A percentile compares a stretch with the other conserved stretches of the same genome.
These are phyloP conservation scores for Netelia melanura DNA, from an alignment of 2,888 invertebrate species.

Conservation along the genomic window DNA sequence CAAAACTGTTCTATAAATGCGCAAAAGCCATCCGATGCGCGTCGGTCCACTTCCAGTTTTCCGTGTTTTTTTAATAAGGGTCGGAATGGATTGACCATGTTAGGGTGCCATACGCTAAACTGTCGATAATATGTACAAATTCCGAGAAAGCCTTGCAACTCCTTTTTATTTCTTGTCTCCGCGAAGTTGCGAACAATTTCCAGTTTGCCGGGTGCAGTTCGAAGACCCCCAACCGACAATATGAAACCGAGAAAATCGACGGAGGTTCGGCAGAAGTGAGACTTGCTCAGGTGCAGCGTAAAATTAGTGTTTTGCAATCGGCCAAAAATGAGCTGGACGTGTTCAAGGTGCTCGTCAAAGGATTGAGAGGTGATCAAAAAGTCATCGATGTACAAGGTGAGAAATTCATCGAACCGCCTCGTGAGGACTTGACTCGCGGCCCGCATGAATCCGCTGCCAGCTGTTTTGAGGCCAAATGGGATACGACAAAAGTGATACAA, in stretches of 20 bases:
- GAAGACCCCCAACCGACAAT: slow-evolving; percentile 34
- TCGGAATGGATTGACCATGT: slow-evolving; percentile 52
- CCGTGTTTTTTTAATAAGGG: slow-evolving; percentile 43
- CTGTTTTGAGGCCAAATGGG: slow-evolving; percentile 76
- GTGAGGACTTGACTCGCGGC: slow-evolving; percentile 70
- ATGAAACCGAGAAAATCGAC: slow-evolving; percentile 54
- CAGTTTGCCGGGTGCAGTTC: slow-evolving; percentile 53
- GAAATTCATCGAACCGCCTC: slow-evolving; percentile 70
- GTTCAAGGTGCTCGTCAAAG: slow-evolving; percentile 72
- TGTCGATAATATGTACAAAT: slow-evolving; percentile 57
- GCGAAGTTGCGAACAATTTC: slow-evolving; percentile 71
- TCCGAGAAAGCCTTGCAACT: slow-evolving; percentile 68
- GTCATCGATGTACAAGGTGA: slow-evolving; percentile 77
- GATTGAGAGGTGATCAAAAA: slow-evolving; percentile 72
- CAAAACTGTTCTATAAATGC: slow-evolving; percentile 59
- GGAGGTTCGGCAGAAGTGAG: slow-evolving; percentile 60
- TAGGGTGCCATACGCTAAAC: slow-evolving; percentile 33
- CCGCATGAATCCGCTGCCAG: slow-evolving; percentile 70
- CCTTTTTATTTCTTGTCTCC: slow-evolving; percentile 68
- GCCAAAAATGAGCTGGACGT: slow-evolving; percentile 48
- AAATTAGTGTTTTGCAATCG: slow-evolving; percentile 49
- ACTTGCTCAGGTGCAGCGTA: slow-evolving; percentile 73
- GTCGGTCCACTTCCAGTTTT: slow-evolving; percentile 59
- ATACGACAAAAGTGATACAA: slow-evolving; percentile 71
- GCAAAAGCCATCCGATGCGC: slow-evolving; percentile 59